Evolutionary conservation across 2,113 vertebrate species (phyloP).

Genomic region (Otus sunia): DNA sequence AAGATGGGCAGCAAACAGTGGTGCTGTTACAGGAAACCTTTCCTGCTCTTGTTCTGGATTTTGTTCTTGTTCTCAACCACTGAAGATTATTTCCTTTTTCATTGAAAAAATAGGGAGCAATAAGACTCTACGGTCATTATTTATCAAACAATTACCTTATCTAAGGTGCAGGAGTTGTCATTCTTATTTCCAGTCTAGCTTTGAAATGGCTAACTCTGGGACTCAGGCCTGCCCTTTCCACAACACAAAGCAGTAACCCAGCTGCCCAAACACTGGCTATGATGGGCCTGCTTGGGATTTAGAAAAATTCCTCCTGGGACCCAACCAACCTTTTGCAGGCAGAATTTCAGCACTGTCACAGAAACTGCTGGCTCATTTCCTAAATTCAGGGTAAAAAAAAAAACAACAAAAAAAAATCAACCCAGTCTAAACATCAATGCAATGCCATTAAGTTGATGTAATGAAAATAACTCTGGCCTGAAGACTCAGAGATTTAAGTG

Average conservation of each 20-base stretch:
- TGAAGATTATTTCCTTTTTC: neutral
- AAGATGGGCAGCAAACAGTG: neutral
- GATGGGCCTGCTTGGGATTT: neutral
- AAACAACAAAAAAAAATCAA: neutral
- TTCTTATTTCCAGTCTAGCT: neutral
- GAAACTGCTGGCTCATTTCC: neutral
- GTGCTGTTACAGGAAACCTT: neutral
- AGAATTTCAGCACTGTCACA: neutral
- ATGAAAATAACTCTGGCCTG: slow-evolving; percentile 29
- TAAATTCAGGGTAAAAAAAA: neutral
- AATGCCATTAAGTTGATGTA: neutral
- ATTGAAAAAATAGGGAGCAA: neutral
- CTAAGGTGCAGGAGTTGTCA: neutral
- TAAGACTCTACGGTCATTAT: neutral
- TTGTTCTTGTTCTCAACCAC: neutral
- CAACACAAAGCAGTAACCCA: neutral
- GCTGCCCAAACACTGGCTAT: neutral
- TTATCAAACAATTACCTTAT: neutral
- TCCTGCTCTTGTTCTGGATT: neutral
- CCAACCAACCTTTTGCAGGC: neutral
- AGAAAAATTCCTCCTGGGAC: neutral
- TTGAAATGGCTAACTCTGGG: neutral
- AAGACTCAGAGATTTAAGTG: slow-evolving; percentile 32
- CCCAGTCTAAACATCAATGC: neutral
- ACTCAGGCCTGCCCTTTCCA: neutral